Evolutionary conservation across 2,113 vertebrate genomes (phyloP), one percentile per base, ranked within the genome.

Genomic region (Mesembrinibis cayennensis): DNA sequence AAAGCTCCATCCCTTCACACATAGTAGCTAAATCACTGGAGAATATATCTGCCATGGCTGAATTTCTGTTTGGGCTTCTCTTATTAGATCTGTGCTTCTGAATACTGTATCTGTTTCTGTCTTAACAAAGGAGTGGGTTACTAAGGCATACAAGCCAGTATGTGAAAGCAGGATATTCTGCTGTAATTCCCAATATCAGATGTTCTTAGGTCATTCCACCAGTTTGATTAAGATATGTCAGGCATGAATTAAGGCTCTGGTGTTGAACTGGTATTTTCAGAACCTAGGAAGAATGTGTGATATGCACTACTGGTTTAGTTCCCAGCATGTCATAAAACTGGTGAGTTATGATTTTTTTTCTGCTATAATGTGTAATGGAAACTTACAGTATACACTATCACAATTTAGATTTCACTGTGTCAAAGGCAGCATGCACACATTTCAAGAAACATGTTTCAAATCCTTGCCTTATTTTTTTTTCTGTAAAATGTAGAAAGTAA

Each of bases 41-140:
- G 59, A 45, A 30, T 23, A 1, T 10, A 5, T 23, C 13, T 74
- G 49, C n/a, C 0, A 0, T 38, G 42, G 49, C 67, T 89, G 52
- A 50, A 12, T 56, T 81, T 45, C 23, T 87, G 5, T 67, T 81
- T 44, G 38, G 32, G 5, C 7, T 40, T 61, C 34, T 73, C 38
- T 66, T 45, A 32, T 20, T 40, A 73, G 19, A 11, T 40, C 47
- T 34, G 18, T 71, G 56, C 26, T 90, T 44, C 63, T 76, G 69
- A 74, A 29, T 61, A 32, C 44, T n/a, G 3, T 18, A 8, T 56
- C 22, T 87, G 22, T 21, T 80, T 72, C 38, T 62, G 20, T 50
- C 44, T 36, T 32, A 81, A 38, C 55, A 45, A 74, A 69, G n/a
- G 82, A 77, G 13, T 12, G 25, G 13, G 8, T 72, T 80, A 11